Conservation (phyloP, 2,797 vertebrate species). For the Rhodeus uyekii region DNA sequence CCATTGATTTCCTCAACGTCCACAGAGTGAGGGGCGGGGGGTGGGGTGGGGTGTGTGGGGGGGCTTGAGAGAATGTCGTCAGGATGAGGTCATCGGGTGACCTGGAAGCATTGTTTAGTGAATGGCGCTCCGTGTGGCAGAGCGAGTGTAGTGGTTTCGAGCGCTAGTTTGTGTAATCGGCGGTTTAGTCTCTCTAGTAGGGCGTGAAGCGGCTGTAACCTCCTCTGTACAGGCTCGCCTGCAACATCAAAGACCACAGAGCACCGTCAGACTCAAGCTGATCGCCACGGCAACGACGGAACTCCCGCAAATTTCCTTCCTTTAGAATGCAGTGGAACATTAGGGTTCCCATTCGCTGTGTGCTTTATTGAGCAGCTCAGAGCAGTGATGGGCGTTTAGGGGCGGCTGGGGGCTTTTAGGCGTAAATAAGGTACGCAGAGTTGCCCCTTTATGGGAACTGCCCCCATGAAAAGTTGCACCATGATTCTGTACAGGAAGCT, state of each 20-base stretch:
- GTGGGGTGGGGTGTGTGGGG: too few relatives aligned
- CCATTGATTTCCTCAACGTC: conserved; percentile 6
- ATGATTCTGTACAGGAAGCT: not conserved
- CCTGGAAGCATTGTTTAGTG: conserved; percentile 73
- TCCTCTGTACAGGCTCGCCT: conserved; percentile 99
- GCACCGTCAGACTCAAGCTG: conserved; percentile 79
- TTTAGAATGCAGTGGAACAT: too few relatives aligned
- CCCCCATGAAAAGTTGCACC: not conserved
- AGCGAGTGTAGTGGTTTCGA: conserved; percentile 53
- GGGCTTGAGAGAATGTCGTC: conserved; percentile 62
- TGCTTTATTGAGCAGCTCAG: not conserved
- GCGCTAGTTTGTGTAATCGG: conserved; percentile 59
- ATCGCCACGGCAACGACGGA: conserved; percentile 54
- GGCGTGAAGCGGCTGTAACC: conserved; percentile 89
- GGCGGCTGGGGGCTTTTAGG: not conserved
- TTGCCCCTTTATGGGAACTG: not conserved
- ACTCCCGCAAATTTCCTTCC: conserved; percentile 54
- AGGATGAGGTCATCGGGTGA: conserved; percentile 68
- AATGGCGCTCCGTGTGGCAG: conserved; percentile 68
- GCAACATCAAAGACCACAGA: conserved; percentile 98
- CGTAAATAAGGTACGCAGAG: not conserved
- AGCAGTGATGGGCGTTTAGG: not conserved
- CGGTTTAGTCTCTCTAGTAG: conserved; percentile 80
- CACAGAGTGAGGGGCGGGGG: too few relatives aligned
- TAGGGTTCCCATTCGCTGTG: not conserved